Base-by-base conservation (phyloP, 2,113 vertebrate species). In the Psettodes erumei region DNA sequence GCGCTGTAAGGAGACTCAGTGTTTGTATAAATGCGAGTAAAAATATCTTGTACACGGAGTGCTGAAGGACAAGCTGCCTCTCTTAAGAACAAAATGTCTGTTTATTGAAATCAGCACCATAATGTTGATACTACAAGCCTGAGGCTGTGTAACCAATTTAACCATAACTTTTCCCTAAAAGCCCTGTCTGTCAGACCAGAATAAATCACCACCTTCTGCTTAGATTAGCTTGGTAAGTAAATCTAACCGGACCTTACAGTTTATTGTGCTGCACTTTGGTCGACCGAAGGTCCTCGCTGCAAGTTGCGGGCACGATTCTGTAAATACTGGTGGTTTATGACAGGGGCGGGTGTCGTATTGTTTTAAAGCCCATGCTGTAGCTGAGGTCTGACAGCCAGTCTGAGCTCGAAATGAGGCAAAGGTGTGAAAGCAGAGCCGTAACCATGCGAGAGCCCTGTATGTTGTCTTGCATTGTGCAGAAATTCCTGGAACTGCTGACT, bases 1-100 rank as follows among this genome's bases (percentile, higher is more conserved):
- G 40, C 2, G 10, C 70, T 61, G 58, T 61, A 35, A 73, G 58
- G 23, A 74, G 10, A 40, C 55, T 33, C 1, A 32, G 2, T 67
- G n/a, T 64, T 80, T 69, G n/a, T 45, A 38, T 77, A 54, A 68
- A 73, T 15, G 9, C 25, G 28, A 62, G 15, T 33, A 45, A 42
- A 32, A 12, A 77, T 67, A 35, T 40, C 0, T 37, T 37, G 51
- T 37, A n/a, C n/a, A 11, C 28, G 12, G 7, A 13, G 27, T 11
- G 61, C 25, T 43, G 33, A 13, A 68, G 33, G 58, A 66, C 47
- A 72, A 42, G 2, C 63, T 3, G 5, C 5, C 3, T 33, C 37
- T 61, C n/a, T n/a, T 48, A 16, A 60, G 23, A 27, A 42, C 12
- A 11, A 11, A 47, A 50, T 47, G 13, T 25, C 16, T 30, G 19